Percentiles rank a stretch among this genome's conserved stretches.
phyloP scores from a whole-genome alignment of 1,140 invertebrate species.

The Colletes latitarsis region DNA sequence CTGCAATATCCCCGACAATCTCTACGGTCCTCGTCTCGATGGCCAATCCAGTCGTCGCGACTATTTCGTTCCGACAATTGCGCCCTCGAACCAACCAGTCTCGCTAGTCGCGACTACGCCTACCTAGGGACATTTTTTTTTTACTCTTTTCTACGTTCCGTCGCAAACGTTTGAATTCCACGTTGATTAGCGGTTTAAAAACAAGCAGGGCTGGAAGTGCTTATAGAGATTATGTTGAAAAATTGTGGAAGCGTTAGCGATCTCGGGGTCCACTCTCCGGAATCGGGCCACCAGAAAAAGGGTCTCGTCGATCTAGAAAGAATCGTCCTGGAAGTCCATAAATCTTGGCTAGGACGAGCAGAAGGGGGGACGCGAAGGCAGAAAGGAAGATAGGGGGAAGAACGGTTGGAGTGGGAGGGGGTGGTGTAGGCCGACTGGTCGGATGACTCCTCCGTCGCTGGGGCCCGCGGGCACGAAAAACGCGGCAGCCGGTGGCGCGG shows the following conservation, averaged over 20 bases:
- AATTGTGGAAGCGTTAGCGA: too few species aligned
- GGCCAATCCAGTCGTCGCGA: neutral
- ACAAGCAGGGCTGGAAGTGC: too few species aligned
- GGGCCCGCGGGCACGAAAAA: conserved; percentile 68
- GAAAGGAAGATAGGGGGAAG: neutral
- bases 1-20: neutral
- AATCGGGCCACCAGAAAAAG: conserved; percentile 51
- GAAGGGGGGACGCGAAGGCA: conserved; percentile 1
- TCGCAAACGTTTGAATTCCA: too few species aligned
- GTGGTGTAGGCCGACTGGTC: conserved; percentile 47
- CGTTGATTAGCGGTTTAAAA: too few species aligned
- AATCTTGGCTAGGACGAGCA: conserved; percentile 55
- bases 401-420: neutral
- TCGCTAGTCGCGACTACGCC: neutral
- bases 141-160: neutral
- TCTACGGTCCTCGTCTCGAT: neutral
- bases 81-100: neutral
- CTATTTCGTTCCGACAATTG: neutral
- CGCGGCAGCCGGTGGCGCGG: conserved; percentile 63
- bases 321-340: conserved; percentile 74
- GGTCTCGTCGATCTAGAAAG: conserved; percentile 66
- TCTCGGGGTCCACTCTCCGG: neutral
- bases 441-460: conserved; percentile 60
- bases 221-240: too few species aligned
- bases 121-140: neutral